Evolutionary conservation across 2,797 vertebrate genomes (phyloP).

Genomic region (Rhyacichthys aspro): DNA sequence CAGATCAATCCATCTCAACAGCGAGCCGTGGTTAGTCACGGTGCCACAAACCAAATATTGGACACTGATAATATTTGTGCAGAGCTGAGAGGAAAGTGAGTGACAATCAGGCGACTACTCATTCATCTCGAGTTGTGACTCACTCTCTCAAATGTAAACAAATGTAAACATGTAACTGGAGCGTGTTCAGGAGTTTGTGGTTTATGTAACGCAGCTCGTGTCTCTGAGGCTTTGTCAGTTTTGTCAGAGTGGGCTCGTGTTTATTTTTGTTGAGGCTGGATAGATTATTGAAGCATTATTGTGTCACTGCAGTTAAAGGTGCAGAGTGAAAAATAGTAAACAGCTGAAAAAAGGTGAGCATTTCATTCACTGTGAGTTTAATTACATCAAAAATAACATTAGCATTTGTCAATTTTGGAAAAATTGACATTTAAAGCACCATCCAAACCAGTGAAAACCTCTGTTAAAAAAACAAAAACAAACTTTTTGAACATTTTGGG

Average conservation of each 20-base stretch:
- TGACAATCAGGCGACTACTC: constrained; percentile 32
- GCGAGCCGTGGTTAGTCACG: constrained; percentile 27
- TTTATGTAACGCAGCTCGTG: constrained; percentile 2
- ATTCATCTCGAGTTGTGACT: constrained; percentile 10
- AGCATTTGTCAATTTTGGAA: too few relatives aligned
- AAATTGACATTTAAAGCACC: background rate
- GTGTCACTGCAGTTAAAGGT: constrained; percentile 35
- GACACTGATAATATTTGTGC: constrained; percentile 18
- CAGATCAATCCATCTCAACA: constrained; percentile 27
- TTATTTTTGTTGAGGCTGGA: constrained; percentile 18
- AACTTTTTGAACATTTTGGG: too few relatives aligned
- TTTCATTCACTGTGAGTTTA: too few relatives aligned
- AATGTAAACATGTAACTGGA: constrained; percentile 39
- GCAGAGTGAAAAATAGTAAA: background rate
- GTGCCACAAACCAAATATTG: constrained; percentile 27
- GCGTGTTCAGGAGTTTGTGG: too few relatives aligned
- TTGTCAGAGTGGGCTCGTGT: constrained; percentile 28
- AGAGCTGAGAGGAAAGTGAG: constrained; percentile 9
- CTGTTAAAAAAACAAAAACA: too few relatives aligned
- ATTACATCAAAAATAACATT: too few relatives aligned
- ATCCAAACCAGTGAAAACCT: too few relatives aligned
- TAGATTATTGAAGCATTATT: constrained; percentile 41
- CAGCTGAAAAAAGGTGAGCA: too few relatives aligned
- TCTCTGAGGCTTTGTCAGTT: constrained; percentile 37
- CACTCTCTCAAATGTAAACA: constrained; percentile 1